Evolutionary conservation across 2,113 vertebrate species (phyloP).

Genomic region (Lagopus leucura): DNA sequence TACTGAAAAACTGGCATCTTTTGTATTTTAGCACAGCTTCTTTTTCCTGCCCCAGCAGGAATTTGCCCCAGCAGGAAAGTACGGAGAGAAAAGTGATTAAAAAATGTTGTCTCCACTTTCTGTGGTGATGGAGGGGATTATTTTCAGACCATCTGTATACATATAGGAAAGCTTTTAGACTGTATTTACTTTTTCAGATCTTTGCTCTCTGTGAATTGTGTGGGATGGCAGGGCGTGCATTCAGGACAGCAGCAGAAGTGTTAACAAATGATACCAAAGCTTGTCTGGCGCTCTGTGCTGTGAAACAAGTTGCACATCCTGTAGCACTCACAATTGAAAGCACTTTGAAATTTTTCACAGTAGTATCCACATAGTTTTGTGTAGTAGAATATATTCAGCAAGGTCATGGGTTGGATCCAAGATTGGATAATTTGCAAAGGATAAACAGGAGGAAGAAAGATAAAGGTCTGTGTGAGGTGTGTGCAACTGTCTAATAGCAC

Average conservation of each 20-base stretch:
- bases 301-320: neutral
- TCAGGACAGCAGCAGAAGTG: neutral
- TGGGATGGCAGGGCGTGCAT: neutral
- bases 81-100: neutral
- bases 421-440: neutral
- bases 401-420: neutral
- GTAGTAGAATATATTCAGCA: neutral
- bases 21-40: neutral
- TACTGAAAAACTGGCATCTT: rapidly evolving
- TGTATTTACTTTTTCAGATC: neutral
- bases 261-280: rapidly evolving
- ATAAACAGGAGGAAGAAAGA: neutral
- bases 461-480: neutral
- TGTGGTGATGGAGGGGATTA: neutral
- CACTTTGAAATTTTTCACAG: neutral
- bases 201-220: rapidly evolving
- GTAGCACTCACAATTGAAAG: constrained; percentile 2
- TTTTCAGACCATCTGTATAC: neutral
- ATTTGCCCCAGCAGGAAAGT: neutral
- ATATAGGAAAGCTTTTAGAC: neutral
- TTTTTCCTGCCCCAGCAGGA: rapidly evolving
- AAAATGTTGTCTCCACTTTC: neutral
- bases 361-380: neutral
- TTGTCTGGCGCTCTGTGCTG: neutral
- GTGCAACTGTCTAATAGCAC: neutral